Conservation (phyloP, 2,888 invertebrate species). For the Andrena trimmerana region DNA sequence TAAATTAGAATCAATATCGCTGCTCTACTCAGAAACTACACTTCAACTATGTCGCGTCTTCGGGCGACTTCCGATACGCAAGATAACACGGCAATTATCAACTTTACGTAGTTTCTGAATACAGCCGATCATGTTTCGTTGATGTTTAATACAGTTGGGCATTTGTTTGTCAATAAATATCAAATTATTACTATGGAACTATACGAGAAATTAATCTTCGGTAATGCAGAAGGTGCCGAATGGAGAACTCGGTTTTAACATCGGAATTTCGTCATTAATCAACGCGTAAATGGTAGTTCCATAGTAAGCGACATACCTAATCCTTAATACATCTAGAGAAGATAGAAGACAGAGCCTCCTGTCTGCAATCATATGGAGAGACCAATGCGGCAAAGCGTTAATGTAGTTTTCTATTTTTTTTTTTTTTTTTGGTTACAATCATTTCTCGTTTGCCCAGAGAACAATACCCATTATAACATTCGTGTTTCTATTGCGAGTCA, state of each 20-base stretch:
- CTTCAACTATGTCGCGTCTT: background rate
- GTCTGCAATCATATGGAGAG: slow-evolving; percentile 83
- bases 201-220: slow-evolving; percentile 4
- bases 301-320: slow-evolving; percentile 61
- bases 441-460: slow-evolving; percentile 21
- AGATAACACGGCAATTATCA: background rate
- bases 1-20: slow-evolving; percentile 28
- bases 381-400: slow-evolving; percentile 72
- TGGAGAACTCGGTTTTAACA: background rate
- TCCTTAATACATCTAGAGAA: slow-evolving; percentile 65
- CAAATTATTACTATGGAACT: slow-evolving; percentile 77
- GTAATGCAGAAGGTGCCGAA: background rate
- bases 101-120: slow-evolving; percentile 48
- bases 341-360: slow-evolving; percentile 78
- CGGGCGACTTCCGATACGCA: background rate
- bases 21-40: slow-evolving; percentile 54
- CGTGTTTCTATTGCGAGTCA: background rate
- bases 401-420: slow-evolving; percentile 23
- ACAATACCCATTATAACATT: slow-evolving; percentile 1
- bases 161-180: slow-evolving; percentile 81
- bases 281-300: slow-evolving; percentile 55
- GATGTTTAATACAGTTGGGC: slow-evolving; percentile 76
- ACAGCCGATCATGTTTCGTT: slow-evolving; percentile 37
- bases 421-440: slow-evolving; percentile 17
- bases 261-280: background rate